Base-by-base conservation (phyloP, 1,140 invertebrate species). In the Drosophila oshimai region DNA sequence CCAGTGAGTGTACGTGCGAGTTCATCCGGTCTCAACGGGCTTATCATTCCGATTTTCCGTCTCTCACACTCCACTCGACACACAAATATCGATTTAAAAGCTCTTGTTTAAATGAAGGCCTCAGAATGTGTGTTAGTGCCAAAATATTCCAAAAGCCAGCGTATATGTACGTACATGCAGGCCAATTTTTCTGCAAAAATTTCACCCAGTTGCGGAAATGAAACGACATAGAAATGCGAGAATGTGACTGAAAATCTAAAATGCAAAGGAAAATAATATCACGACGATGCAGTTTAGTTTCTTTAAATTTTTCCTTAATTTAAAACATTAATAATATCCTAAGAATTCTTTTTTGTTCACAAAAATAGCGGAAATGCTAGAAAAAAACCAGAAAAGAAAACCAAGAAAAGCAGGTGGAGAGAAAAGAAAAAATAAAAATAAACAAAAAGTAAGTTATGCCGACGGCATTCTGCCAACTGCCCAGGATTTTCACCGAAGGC, bases 31-130 rank as follows among this genome's bases (percentile, higher is more conserved):
- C 36, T 12, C 36, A 44, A 18, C 3, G 22, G 36, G 36, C 22
- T 28, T 18, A 39, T 36, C 34, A 36, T 20, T 41, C 18, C n/a
- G 9, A 36, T 22, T 22, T 49, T 29, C 10, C n/a, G 12, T 12
- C 18, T 6, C 7, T 20, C 26, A 31, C 47, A 37, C 47, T 24
- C 26, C 7, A 39, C 22, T 15, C 55, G 10, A 34, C 33, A 34
- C 39, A 24, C 10, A 29, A 46, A 44, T 74, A 69, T 76, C 45
- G 72, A 75, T 73, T 74, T 31, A 42, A 62, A 33, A 45, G 47
- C 67, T 55, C 26, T 72, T 77, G 53, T 72, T 64, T 64, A 65
- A 75, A 65, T 65, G 33, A 71, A 71, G 49, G 47, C 61, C 46
- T 65, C 26, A 47, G 60, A 36, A 51, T 62, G 47, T 54, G 41